A percentile compares a stretch with the other conserved stretches of the same genome.
Evolutionary conservation across 2,888 invertebrate genomes (phyloP).

Genomic region (Keiferia lycopersicella): DNA sequence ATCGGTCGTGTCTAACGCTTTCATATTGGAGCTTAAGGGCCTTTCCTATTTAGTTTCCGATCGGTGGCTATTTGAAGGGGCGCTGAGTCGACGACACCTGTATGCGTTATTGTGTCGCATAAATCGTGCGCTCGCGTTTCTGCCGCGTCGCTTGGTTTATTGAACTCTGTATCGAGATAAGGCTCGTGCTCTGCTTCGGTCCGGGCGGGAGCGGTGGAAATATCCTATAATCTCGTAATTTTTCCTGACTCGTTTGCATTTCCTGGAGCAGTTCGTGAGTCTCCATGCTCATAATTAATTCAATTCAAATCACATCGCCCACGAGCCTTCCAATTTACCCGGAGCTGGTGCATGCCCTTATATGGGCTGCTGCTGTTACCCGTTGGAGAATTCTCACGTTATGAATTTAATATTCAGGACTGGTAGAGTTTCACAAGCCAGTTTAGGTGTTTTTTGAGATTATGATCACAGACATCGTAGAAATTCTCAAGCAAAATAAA

Average conservation of each 20-base stretch:
- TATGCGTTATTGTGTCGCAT: constrained; percentile 78
- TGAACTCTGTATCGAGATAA: constrained; percentile 71
- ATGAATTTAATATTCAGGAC: constrained; percentile 36
- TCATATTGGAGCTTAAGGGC: constrained; percentile 60
- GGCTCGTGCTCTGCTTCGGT: constrained; percentile 44
- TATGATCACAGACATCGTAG: background rate
- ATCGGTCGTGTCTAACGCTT: constrained; percentile 70
- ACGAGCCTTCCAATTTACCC: constrained; percentile 68
- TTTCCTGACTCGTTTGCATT: constrained; percentile 63
- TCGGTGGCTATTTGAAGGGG: constrained; percentile 69
- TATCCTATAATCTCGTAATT: constrained; percentile 62
- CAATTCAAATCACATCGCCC: constrained; percentile 77
- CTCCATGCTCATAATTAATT: constrained; percentile 71
- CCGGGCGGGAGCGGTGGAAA: constrained; percentile 54
- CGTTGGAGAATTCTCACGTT: constrained; percentile 49
- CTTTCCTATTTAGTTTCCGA: constrained; percentile 69
- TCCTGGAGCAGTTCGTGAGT: constrained; percentile 65
- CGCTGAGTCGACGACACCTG: constrained; percentile 72
- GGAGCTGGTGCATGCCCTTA: constrained; percentile 53
- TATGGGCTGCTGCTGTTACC: constrained; percentile 55
- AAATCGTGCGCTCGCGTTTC: constrained; percentile 69
- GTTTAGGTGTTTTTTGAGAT: constrained; percentile 10
- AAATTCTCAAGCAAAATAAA: background rate
- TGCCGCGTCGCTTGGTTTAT: constrained; percentile 69
- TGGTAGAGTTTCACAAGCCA: constrained; percentile 25